Conservation (phyloP, 2,797 vertebrate species). For the Prionace glauca region DNA sequence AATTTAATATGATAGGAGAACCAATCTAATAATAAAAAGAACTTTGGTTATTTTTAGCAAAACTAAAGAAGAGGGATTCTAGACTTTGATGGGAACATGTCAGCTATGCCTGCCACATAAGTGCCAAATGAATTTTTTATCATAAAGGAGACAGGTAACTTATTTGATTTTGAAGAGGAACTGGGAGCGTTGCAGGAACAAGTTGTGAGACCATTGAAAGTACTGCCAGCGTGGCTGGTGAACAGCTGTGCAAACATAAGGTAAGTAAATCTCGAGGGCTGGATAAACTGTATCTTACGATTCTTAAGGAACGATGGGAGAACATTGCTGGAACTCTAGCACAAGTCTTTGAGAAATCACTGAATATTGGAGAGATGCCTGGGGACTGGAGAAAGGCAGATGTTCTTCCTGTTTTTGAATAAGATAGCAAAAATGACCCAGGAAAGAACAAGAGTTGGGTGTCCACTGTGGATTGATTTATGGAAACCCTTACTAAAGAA, state of each 20-base stretch:
- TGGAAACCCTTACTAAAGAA: not conserved
- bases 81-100: too few species aligned
- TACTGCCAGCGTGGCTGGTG: not conserved
- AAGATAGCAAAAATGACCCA: not conserved
- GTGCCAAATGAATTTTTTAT: not conserved
- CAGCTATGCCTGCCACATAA: not conserved
- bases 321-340: not conserved
- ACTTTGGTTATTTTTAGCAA: not conserved
- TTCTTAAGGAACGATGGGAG: not conserved
- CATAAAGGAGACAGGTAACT: not conserved
- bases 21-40: not conserved
- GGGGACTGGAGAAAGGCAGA: not conserved
- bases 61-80: too few species aligned
- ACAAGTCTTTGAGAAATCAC: not conserved
- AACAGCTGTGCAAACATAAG: conserved; percentile 35
- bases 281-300: not conserved
- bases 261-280: conserved; percentile 1
- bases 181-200: not conserved
- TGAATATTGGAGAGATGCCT: conserved; percentile 20
- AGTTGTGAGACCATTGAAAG: not conserved
- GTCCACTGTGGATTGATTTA: not conserved
- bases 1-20: not conserved
- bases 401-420: conserved; percentile 11
- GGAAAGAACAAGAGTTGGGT: not conserved
- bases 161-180: not conserved